Evolutionary conservation across 2,888 invertebrate species (phyloP).

Genomic region (Acholoe squamosa): DNA sequence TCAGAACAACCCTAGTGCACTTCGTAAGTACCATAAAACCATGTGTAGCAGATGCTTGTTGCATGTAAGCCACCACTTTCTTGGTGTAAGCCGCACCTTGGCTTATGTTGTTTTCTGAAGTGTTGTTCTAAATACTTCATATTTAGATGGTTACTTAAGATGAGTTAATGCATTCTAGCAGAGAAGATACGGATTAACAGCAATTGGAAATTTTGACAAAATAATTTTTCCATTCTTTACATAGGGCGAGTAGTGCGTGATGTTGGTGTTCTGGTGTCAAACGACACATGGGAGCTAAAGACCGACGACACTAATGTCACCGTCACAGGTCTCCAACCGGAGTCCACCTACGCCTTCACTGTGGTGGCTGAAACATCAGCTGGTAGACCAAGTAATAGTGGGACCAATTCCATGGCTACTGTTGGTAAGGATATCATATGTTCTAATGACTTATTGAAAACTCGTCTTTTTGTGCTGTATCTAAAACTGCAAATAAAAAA

Average conservation of each 20-base stretch:
- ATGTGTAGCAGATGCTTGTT: not conserved
- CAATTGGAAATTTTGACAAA: too few relatives aligned
- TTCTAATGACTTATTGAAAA: too few relatives aligned
- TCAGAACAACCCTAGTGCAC: not conserved
- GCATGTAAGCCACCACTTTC: too few relatives aligned
- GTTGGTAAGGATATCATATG: conserved; percentile 1
- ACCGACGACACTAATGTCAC: conserved; percentile 50
- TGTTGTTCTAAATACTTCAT: too few relatives aligned
- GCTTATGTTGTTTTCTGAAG: too few relatives aligned
- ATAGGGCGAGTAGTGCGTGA: not conserved
- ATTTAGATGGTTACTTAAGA: too few relatives aligned
- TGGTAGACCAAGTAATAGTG: not conserved
- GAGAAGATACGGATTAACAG: too few relatives aligned
- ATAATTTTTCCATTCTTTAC: not conserved
- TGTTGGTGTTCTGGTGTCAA: conserved; percentile 13
- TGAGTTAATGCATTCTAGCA: not conserved
- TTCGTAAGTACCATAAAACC: not conserved
- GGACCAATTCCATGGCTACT: not conserved
- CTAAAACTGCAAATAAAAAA: too few relatives aligned
- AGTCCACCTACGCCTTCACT: conserved; percentile 40
- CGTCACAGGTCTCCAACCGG: conserved; percentile 42
- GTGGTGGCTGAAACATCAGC: conserved; percentile 60
- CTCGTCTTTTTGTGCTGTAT: too few relatives aligned
- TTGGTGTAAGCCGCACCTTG: too few relatives aligned
- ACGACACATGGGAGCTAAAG: conserved; percentile 37